Evolutionary conservation across 2,888 invertebrate genomes (phyloP).

Genomic region (Taphrorychus bicolor): DNA sequence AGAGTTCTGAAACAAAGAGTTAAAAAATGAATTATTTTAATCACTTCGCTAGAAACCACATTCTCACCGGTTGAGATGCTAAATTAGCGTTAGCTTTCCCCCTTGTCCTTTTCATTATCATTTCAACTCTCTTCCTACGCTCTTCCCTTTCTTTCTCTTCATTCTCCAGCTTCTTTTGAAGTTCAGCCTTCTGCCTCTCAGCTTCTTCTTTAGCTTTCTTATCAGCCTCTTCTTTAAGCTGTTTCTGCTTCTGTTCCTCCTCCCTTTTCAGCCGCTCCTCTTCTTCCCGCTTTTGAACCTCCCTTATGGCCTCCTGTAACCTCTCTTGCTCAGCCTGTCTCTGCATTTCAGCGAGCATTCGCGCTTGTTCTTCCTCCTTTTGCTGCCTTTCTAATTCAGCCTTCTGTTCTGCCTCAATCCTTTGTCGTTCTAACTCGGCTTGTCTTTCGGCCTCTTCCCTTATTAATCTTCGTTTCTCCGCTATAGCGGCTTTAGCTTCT

Average conservation of each 20-base stretch:
- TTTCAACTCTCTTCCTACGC: slow-evolving; percentile 88
- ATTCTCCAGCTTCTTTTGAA: slow-evolving; percentile 79
- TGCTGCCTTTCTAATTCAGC: slow-evolving; percentile 74
- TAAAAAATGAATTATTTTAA: not conserved
- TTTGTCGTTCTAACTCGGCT: slow-evolving; percentile 82
- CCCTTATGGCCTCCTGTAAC: slow-evolving; percentile 74
- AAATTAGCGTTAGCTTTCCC: slow-evolving; percentile 58
- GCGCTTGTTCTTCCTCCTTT: slow-evolving; percentile 84
- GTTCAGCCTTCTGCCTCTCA: slow-evolving; percentile 81
- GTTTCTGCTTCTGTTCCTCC: slow-evolving; percentile 68
- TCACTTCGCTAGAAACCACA: not conserved
- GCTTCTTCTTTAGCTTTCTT: slow-evolving; percentile 83
- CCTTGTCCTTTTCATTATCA: slow-evolving; percentile 91
- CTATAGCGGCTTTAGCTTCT: slow-evolving; percentile 92
- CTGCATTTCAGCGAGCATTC: slow-evolving; percentile 79
- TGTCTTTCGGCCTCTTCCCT: slow-evolving; percentile 91
- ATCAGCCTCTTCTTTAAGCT: slow-evolving; percentile 79
- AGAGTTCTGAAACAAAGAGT: slow-evolving; percentile 52
- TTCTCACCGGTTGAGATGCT: slow-evolving; percentile 48
- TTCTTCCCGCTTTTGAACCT: slow-evolving; percentile 78
- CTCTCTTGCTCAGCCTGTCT: slow-evolving; percentile 85
- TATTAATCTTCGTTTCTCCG: slow-evolving; percentile 86
- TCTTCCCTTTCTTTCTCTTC: slow-evolving; percentile 91
- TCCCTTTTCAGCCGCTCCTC: slow-evolving; percentile 77
- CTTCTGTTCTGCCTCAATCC: slow-evolving; percentile 75